Conservation (phyloP, 2,888 invertebrate species). For the Corbicula japonica region DNA sequence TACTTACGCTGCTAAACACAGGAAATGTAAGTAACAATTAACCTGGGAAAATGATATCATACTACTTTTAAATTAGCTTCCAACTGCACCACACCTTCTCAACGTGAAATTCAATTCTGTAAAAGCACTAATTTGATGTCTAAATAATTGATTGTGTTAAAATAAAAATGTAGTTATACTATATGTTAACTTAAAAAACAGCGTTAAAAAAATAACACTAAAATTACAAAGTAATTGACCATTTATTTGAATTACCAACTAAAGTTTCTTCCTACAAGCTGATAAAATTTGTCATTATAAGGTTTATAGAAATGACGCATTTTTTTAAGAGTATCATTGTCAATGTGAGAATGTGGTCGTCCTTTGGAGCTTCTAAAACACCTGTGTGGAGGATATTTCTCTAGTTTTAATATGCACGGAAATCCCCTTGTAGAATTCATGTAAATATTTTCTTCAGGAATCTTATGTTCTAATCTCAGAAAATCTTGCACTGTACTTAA, state of each 20-base stretch:
- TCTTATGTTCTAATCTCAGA: constrained; percentile 93
- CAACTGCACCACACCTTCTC: no score
- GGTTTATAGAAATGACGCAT: constrained; percentile 87
- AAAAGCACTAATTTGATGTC: no score
- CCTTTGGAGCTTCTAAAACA: constrained; percentile 88
- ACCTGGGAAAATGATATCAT: no score
- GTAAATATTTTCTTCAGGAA: constrained; percentile 96
- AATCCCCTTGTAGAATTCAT: constrained; percentile 97
- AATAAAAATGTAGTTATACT: no score
- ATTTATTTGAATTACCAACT: constrained; percentile 84
- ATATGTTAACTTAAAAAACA: no score
- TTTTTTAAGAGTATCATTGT: constrained; percentile 78
- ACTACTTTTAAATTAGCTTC: no score
- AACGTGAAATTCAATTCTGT: no score
- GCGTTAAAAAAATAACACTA: no score
- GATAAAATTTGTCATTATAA: constrained; percentile 87
- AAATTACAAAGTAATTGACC: no score
- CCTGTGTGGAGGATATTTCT: constrained; percentile 81
- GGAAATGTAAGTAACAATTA: no score
- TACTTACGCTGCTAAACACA: no score
- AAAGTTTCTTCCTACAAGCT: constrained; percentile 86
- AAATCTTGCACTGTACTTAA: constrained; percentile 95
- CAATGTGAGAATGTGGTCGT: constrained; percentile 86
- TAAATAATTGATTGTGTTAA: no score
- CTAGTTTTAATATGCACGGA: constrained; percentile 91